A percentile compares a stretch with the other conserved stretches of the same genome.
Conservation (phyloP, 2,797 vertebrate species). For the Pangasius macronema region DNA sequence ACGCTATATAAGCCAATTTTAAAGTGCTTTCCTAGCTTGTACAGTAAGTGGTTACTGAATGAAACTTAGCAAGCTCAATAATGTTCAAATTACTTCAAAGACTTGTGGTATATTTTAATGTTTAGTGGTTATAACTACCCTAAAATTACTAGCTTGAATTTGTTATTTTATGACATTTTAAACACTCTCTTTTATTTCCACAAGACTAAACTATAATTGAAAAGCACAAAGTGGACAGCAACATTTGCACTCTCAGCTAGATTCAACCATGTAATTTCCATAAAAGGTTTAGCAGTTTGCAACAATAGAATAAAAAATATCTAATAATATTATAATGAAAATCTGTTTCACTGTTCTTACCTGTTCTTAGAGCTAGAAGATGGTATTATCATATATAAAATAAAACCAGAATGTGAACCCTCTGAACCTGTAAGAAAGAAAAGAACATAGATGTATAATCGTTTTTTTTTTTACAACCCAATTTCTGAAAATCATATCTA, state of each 20-base stretch:
- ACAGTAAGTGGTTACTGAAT: constrained; percentile 11
- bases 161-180: constrained; percentile 21
- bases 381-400: background rate
- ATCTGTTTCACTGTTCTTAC: constrained; percentile 24
- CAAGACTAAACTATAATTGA: background rate
- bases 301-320: background rate
- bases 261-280: background rate
- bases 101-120: background rate
- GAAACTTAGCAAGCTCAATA: constrained; percentile 13
- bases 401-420: background rate
- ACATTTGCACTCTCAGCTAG: background rate
- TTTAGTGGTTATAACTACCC: background rate
- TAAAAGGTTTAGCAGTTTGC: background rate
- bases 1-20: constrained; percentile 2
- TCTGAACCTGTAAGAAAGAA: constrained; percentile 38
- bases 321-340: background rate
- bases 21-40: constrained; percentile 6
- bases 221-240: background rate
- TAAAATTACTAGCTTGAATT: constrained; percentile 16
- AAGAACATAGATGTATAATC: background rate
- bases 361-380: background rate
- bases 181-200: background rate
- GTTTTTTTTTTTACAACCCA: background rate
- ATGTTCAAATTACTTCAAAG: constrained; percentile 6
- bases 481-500: constrained; percentile 8